These are phyloP conservation scores for Zygothrica quintamaculata DNA, from an alignment of 2,888 invertebrate genomes.

Conservation along the genomic window DNA sequence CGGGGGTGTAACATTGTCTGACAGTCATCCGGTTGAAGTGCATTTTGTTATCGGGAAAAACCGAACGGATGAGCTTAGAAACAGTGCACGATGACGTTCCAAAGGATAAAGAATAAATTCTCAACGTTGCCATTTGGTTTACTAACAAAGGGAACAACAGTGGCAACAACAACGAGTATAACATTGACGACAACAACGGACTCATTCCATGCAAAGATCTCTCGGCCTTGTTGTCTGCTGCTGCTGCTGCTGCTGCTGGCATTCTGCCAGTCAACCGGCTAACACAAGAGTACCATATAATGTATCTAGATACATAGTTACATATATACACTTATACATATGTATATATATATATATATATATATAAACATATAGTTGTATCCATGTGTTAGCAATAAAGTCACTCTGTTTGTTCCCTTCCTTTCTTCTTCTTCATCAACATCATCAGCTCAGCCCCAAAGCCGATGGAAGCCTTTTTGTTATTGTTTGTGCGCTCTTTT, in stretches of 20 bases:
- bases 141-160: conserved; percentile 34
- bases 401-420: conserved; percentile 46
- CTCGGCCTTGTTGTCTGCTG: conserved; percentile 47
- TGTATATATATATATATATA: background rate
- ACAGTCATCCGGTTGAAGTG: conserved; percentile 19
- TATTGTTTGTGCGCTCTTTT: conserved; percentile 19
- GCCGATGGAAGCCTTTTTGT: conserved; percentile 15
- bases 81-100: conserved; percentile 27
- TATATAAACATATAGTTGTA: background rate
- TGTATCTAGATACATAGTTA: conserved; percentile 1
- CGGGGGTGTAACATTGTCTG: conserved; percentile 6
- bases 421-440: conserved; percentile 10
- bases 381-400: conserved; percentile 31
- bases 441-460: conserved; percentile 5
- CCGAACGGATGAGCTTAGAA: conserved; percentile 13
- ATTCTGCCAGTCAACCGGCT: conserved; percentile 34
- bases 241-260: no score
- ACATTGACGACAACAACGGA: background rate
- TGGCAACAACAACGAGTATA: no score
- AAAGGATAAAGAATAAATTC: conserved; percentile 31
- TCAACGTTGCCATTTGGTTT: conserved; percentile 10
- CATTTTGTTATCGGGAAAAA: conserved; percentile 13
- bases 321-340: conserved; percentile 2
- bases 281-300: conserved; percentile 9
- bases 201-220: conserved; percentile 32